Evolutionary conservation across 2,113 vertebrate genomes (phyloP).

Genomic region (Coptodon bakossiorum): DNA sequence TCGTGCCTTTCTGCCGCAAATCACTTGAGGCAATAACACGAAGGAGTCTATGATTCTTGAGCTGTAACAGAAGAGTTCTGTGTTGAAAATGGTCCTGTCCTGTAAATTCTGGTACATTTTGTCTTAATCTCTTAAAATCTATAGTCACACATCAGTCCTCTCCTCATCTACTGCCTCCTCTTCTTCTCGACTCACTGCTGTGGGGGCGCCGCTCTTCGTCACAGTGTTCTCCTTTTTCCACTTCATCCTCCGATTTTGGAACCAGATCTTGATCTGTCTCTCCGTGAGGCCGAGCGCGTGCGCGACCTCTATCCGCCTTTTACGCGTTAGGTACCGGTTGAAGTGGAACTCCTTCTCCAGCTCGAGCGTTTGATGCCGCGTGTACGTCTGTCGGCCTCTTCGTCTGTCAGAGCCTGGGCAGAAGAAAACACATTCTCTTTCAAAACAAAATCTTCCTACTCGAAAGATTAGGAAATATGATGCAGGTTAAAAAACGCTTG

Average conservation of each 20-base stretch:
- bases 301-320: conserved; percentile 84
- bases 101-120: not conserved
- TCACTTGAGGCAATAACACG: not conserved
- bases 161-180: not conserved
- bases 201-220: not conserved
- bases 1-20: not conserved
- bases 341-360: conserved; percentile 89
- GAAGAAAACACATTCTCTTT: not conserved
- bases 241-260: conserved; percentile 67
- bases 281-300: conserved; percentile 85
- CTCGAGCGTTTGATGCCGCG: conserved; percentile 84
- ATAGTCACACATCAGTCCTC: not conserved
- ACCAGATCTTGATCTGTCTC: conserved; percentile 89
- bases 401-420: conserved; percentile 59
- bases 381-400: conserved; percentile 85
- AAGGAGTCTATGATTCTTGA: not conserved
- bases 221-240: conserved; percentile 80
- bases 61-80: not conserved
- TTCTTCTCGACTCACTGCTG: not conserved
- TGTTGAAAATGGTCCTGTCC: not conserved
- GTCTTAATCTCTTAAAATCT: not conserved
- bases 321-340: conserved; percentile 87
- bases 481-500: not conserved
- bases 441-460: not conserved
- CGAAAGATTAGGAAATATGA: not conserved